A percentile compares a stretch with the other conserved stretches of the same genome.
These are phyloP conservation scores for Circaetus gallicus DNA, from an alignment of 2,113 vertebrate genomes.

Conservation along the genomic window DNA sequence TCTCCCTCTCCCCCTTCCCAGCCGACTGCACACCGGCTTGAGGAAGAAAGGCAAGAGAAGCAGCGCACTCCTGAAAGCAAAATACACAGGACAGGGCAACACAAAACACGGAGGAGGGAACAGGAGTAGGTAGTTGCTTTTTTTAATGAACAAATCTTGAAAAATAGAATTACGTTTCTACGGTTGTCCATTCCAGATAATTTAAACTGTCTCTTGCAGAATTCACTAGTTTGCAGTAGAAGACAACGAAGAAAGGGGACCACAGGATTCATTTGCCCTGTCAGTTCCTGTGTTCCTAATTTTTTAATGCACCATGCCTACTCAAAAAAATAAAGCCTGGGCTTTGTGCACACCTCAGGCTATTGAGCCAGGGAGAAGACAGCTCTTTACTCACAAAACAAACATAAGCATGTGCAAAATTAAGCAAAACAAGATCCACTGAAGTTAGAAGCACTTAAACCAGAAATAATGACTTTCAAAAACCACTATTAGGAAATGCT, in stretches of 20 bases:
- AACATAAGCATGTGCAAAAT: not conserved
- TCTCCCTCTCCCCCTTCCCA: not conserved
- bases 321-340: not conserved
- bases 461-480: not conserved
- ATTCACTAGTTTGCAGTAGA: not conserved
- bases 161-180: not conserved
- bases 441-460: not conserved
- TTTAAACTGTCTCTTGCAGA: not conserved
- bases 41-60: not conserved
- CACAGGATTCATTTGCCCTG: not conserved
- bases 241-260: not conserved
- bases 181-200: fast-evolving
- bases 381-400: not conserved
- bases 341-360: not conserved
- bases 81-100: not conserved
- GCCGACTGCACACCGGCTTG: not conserved
- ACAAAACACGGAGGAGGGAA: not conserved
- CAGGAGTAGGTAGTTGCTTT: not conserved
- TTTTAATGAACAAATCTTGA: not conserved
- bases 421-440: not conserved
- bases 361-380: not conserved
- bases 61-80: not conserved
- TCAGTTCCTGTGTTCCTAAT: not conserved
- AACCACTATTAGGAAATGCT: not conserved
- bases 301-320: not conserved